Conservation (phyloP, 2,797 vertebrate species). For the Odontamblyopus rebecca region DNA sequence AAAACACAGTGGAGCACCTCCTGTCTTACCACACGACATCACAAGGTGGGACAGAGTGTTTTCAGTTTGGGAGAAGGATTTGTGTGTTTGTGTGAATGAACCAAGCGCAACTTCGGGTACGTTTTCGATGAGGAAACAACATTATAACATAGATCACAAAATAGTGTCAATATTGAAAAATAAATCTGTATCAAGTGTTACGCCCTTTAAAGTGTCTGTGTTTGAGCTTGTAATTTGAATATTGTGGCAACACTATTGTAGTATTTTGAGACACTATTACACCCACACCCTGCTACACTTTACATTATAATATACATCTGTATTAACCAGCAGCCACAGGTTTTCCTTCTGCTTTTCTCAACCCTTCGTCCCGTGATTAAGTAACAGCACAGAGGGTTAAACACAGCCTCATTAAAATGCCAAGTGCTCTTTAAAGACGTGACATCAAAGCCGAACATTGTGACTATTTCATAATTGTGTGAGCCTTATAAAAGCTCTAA, state of each 20-base stretch:
- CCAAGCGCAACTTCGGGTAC: too few relatives aligned
- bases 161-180: too few relatives aligned
- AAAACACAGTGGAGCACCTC: too few relatives aligned
- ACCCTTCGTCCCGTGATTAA: slow-evolving; percentile 25
- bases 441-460: slow-evolving; percentile 58
- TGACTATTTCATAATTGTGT: slow-evolving; percentile 29
- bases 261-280: not conserved
- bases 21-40: too few relatives aligned
- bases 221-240: not conserved
- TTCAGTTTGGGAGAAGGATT: too few relatives aligned
- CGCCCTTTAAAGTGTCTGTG: too few relatives aligned
- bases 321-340: slow-evolving; percentile 27
- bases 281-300: not conserved
- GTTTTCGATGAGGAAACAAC: too few relatives aligned
- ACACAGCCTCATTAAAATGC: slow-evolving; percentile 49
- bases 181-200: too few relatives aligned
- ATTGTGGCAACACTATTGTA: not conserved
- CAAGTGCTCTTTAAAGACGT: slow-evolving; percentile 47
- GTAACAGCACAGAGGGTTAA: slow-evolving; percentile 47
- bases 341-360: slow-evolving; percentile 21
- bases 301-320: slow-evolving; percentile 20
- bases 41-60: too few relatives aligned
- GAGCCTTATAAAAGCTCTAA: slow-evolving; percentile 36
- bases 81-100: too few relatives aligned
- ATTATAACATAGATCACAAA: too few relatives aligned